Conservation (phyloP, 2,797 vertebrate genomes). For the Myotis planiceps region DNA sequence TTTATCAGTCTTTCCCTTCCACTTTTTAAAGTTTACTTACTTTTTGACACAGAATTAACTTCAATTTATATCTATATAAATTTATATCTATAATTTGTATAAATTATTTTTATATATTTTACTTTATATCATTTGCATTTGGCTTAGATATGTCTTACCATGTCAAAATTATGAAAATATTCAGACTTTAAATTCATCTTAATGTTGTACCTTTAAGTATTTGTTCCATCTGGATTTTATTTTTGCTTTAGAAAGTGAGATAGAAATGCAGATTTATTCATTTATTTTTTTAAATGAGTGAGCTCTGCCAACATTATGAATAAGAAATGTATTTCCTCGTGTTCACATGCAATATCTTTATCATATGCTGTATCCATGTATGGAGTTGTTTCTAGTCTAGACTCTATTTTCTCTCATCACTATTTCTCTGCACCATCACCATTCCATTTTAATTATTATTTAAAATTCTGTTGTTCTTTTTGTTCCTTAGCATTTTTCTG, state of each 20-base stretch:
- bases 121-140: background rate
- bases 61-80: background rate
- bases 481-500: background rate
- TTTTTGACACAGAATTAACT: background rate
- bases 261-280: background rate
- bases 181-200: background rate
- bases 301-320: background rate
- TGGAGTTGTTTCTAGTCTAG: background rate
- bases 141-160: background rate
- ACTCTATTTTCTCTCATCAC: background rate
- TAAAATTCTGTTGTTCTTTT: background rate
- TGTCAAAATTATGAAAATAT: background rate
- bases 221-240: background rate
- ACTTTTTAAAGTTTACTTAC: background rate
- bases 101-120: background rate
- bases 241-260: background rate
- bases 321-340: background rate
- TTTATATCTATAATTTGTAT: background rate
- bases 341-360: background rate
- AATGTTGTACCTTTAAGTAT: background rate
- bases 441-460: background rate
- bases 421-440: background rate
- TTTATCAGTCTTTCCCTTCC: background rate
- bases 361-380: accelerated
- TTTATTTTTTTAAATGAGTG: background rate